Evolutionary conservation across 2,888 invertebrate genomes (phyloP), one percentile per base, ranked within the genome.

Genomic region (Tillus elongatus): DNA sequence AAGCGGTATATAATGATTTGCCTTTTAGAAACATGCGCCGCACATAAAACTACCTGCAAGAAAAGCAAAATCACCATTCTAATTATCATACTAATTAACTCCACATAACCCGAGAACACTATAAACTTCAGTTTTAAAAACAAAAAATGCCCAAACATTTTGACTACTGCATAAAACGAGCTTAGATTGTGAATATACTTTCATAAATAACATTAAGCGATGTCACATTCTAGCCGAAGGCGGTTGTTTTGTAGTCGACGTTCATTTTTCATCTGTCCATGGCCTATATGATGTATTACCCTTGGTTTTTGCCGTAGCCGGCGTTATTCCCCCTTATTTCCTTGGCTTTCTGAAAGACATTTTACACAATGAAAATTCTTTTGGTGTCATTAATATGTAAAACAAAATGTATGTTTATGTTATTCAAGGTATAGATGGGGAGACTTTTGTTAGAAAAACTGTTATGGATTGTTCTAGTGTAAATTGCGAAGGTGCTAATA

Each of bases 41-140:
- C n/a, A n/a, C n/a, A n/a, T n/a, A n/a, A n/a, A n/a, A n/a, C n/a
- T n/a, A n/a, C n/a, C n/a, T 19, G 24, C 24, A 47, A 51, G 53
- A 58, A 56, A 49, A 56, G 56, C 56, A 51, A 50, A 56, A 58
- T 58, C 57, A 56, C 52, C 57, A 52, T 53, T 49, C 54, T 54
- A 57, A 61, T 61, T 60, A 61, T 55, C 61, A 61, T 61, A 60
- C 56, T 60, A 59, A 60, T 60, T 57, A 57, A 56, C 44, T 42
- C 43, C 40, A 36, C 45, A n/a, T n/a, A n/a, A n/a, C 46, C 42
- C 43, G 43, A 47, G 49, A 49, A 49, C 46, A 43, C 44, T 43
- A 43, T 43, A 46, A 47, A 46, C 4, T 4, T 6, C 15, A 8
- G 13, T 6, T 11, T 13, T 8, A 6, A 6, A 32, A 32, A 32